These are phyloP conservation scores for Baronia brevicornis DNA, from an alignment of 2,888 invertebrate species.

Conservation along the genomic window DNA sequence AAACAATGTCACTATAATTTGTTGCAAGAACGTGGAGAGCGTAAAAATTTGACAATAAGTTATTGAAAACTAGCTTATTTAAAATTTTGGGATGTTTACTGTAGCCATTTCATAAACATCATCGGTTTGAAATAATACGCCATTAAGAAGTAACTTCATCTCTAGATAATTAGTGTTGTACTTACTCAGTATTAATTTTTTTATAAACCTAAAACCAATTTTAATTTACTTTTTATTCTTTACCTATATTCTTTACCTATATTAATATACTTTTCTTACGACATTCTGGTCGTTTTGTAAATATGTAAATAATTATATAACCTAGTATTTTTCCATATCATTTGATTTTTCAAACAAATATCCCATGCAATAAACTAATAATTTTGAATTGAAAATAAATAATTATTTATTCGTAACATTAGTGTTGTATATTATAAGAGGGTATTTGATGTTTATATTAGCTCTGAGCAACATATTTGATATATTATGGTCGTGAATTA, in stretches of 20 bases:
- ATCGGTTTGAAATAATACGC: neutral
- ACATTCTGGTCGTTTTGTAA: slow-evolving; percentile 17
- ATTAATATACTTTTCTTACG: slow-evolving; percentile 10
- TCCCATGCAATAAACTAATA: slow-evolving; percentile 18
- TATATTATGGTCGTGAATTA: slow-evolving; percentile 9
- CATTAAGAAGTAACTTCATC: neutral
- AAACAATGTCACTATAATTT: too few relatives aligned
- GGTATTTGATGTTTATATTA: slow-evolving; percentile 13
- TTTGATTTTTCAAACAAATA: slow-evolving; percentile 34
- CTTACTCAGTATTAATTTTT: neutral
- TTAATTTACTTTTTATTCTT: neutral
- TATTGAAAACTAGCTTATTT: too few relatives aligned
- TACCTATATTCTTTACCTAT: neutral
- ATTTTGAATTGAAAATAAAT: slow-evolving; percentile 10
- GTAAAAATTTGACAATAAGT: too few relatives aligned
- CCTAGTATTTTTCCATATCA: slow-evolving; percentile 54
- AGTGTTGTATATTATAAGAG: slow-evolving; percentile 13
- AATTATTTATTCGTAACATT: slow-evolving; percentile 9
- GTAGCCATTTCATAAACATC: neutral
- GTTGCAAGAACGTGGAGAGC: too few relatives aligned
- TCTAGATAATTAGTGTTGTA: neutral
- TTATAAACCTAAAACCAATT: neutral
- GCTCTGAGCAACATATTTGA: slow-evolving; percentile 12
- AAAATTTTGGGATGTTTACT: too few relatives aligned
- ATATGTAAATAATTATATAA: slow-evolving; percentile 62